phyloP scores from a whole-genome alignment of 2,888 invertebrate species.

The Sphecodes monilicornis region DNA sequence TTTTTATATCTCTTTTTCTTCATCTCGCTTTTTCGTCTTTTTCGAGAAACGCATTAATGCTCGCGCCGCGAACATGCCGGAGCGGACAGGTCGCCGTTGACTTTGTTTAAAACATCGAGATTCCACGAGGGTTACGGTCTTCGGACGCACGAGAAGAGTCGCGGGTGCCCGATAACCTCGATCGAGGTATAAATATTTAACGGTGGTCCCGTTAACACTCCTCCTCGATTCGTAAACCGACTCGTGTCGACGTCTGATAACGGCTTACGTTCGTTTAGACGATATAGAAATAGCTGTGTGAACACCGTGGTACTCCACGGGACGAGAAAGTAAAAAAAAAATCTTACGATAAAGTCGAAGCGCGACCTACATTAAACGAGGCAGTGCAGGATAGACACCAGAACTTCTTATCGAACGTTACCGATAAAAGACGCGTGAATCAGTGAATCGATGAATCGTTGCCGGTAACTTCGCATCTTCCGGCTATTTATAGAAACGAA shows the following conservation, averaged over 20 bases:
- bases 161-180: constrained; percentile 47
- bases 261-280: constrained; percentile 8
- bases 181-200: constrained; percentile 60
- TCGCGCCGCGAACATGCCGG: not conserved
- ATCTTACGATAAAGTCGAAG: constrained; percentile 1
- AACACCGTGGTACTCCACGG: constrained; percentile 1
- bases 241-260: constrained; percentile 56
- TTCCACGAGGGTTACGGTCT: constrained; percentile 22
- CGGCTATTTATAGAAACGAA: constrained; percentile 10
- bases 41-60: not conserved
- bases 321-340: not conserved
- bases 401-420: constrained; percentile 4
- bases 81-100: not conserved
- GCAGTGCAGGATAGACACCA: not conserved
- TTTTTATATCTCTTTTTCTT: not conserved
- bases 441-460: not conserved
- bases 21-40: not conserved
- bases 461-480: not conserved
- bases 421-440: constrained; percentile 8
- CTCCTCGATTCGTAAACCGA: constrained; percentile 51
- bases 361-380: constrained; percentile 43
- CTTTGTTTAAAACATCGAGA: not conserved
- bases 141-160: constrained; percentile 21
- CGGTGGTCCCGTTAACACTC: constrained; percentile 50
- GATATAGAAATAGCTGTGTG: constrained; percentile 40